phyloP scores from a whole-genome alignment of 2,113 vertebrate species.

The Rhea pennata region DNA sequence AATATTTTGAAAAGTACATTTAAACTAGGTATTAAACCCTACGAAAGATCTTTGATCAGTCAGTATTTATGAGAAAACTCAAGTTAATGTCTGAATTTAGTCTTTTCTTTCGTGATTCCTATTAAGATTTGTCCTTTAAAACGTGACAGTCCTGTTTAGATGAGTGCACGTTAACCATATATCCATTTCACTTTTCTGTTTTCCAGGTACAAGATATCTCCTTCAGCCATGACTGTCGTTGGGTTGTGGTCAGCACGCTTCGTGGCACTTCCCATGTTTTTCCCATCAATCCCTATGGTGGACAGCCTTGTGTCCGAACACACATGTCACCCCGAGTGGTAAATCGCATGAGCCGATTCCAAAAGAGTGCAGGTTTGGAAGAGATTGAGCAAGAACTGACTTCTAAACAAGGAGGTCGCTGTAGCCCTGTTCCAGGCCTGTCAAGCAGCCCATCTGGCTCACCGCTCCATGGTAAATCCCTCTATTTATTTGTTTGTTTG shows the following conservation, averaged over 20 bases:
- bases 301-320: constrained; percentile 92
- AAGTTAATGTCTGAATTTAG: neutral
- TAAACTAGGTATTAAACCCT: neutral
- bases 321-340: constrained; percentile 97
- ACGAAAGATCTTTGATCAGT: neutral
- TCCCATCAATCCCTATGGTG: constrained; percentile 94
- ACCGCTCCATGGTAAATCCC: constrained; percentile 90
- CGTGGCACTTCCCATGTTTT: constrained; percentile 96
- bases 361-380: constrained; percentile 96
- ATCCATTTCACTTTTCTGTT: neutral
- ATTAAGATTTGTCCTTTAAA: neutral
- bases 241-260: constrained; percentile 96
- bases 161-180: rapidly evolving
- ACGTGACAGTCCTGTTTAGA: rapidly evolving
- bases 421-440: constrained; percentile 92
- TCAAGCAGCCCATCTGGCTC: constrained; percentile 96
- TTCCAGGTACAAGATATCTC: constrained; percentile 96
- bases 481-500: neutral
- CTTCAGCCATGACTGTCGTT: constrained; percentile 97
- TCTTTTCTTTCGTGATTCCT: neutral
- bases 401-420: constrained; percentile 88
- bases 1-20: neutral
- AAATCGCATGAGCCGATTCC: constrained; percentile 98
- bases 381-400: constrained; percentile 97
- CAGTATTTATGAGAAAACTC: neutral